Evolutionary conservation across 2,888 invertebrate genomes (phyloP).

Genomic region (Dicyrtoma fusca): DNA sequence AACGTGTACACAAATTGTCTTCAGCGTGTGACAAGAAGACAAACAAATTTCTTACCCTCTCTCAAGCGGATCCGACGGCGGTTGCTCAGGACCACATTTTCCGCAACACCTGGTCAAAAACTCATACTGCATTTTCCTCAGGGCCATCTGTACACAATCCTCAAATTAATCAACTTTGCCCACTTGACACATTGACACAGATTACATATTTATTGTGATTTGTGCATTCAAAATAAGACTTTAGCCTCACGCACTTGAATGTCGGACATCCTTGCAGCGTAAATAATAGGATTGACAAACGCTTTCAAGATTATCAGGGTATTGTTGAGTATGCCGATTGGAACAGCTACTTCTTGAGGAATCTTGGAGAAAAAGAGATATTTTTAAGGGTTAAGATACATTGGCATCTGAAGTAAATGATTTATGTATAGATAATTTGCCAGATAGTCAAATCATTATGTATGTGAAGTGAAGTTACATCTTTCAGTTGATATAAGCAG

Average conservation of each 20-base stretch:
- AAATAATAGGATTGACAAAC: slow-evolving; percentile 69
- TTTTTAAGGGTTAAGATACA: too few species aligned
- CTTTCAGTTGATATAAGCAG: slow-evolving; percentile 58
- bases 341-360: slow-evolving; percentile 28
- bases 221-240: too few species aligned
- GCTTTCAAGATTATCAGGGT: slow-evolving; percentile 68
- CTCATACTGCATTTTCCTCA: slow-evolving; percentile 54
- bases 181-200: background rate
- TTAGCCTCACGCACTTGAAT: slow-evolving; percentile 62
- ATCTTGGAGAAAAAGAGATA: background rate
- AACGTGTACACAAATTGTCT: too few species aligned
- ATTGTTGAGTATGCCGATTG: slow-evolving; percentile 61
- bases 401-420: slow-evolving; percentile 6
- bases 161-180: background rate
- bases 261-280: slow-evolving; percentile 69
- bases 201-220: too few species aligned
- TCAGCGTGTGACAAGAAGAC: too few species aligned
- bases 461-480: slow-evolving; percentile 39
- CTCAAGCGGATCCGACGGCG: slow-evolving; percentile 37
- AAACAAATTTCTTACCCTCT: slow-evolving; percentile 44
- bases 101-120: slow-evolving; percentile 45
- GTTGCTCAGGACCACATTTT: slow-evolving; percentile 42
- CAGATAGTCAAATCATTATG: background rate
- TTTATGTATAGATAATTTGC: background rate
- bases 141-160: slow-evolving; percentile 42